Conservation (phyloP, 2,113 vertebrate species). For the Puffinus mauretanicus region DNA sequence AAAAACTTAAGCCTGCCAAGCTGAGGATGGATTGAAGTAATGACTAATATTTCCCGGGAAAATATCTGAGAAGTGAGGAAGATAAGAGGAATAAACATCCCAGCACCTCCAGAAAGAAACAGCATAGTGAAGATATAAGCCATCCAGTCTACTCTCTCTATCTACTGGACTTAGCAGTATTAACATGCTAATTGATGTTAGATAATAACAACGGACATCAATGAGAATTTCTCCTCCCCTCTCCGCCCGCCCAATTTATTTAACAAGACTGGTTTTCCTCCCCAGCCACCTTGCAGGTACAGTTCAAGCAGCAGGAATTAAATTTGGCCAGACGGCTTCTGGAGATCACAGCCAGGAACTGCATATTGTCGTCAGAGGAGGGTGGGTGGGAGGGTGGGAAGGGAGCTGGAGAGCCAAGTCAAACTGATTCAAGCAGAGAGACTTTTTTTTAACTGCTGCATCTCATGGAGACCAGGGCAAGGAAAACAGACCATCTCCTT, state of each 20-base stretch:
- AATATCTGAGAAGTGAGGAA: conserved; percentile 33
- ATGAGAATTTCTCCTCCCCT: neutral
- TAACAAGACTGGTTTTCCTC: neutral
- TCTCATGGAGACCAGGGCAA: neutral
- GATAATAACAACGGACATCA: neutral
- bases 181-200: conserved; percentile 1
- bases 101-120: conserved; percentile 32
- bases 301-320: neutral
- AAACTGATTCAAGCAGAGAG: neutral
- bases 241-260: neutral
- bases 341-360: neutral
- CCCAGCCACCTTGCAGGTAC: neutral
- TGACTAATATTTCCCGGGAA: conserved; percentile 52
- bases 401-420: neutral
- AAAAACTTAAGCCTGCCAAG: conserved; percentile 63
- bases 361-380: neutral
- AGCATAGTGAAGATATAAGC: neutral
- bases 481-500: neutral
- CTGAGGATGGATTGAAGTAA: conserved; percentile 61
- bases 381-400: neutral
- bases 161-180: neutral
- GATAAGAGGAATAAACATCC: conserved; percentile 58
- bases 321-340: neutral
- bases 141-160: neutral
- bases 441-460: neutral